These are phyloP conservation scores for Ectemnius cavifrons DNA, from an alignment of 2,888 invertebrate species.

Conservation along the genomic window DNA sequence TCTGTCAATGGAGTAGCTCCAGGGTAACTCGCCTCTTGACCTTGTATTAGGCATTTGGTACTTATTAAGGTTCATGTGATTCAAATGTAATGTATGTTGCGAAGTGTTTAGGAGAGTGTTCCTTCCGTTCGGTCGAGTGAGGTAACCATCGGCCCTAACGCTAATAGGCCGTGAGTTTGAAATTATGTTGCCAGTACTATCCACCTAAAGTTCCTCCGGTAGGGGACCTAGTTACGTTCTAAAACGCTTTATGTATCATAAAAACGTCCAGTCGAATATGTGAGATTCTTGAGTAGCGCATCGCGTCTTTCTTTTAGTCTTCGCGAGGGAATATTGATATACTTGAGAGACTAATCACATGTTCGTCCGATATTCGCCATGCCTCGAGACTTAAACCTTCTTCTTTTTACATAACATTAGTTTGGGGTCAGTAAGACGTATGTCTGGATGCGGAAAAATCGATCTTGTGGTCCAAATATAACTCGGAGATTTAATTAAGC, in stretches of 20 bases:
- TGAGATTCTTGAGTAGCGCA: background rate
- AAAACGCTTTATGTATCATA: background rate
- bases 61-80: slow-evolving; percentile 70
- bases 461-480: slow-evolving; percentile 58
- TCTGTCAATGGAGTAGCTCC: slow-evolving; percentile 63
- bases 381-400: slow-evolving; percentile 32
- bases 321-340: slow-evolving; percentile 1
- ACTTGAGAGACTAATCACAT: slow-evolving; percentile 20
- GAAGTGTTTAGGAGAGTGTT: slow-evolving; percentile 34
- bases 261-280: slow-evolving; percentile 1
- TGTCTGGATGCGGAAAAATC: slow-evolving; percentile 55
- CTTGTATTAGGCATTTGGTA: slow-evolving; percentile 73
- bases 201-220: background rate
- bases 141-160: slow-evolving; percentile 7
- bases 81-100: slow-evolving; percentile 42
- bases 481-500: slow-evolving; percentile 29
- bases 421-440: slow-evolving; percentile 51
- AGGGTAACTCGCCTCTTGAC: slow-evolving; percentile 70
- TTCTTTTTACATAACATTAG: slow-evolving; percentile 20
- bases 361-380: slow-evolving; percentile 43
- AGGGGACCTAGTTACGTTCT: background rate
- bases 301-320: slow-evolving; percentile 16
- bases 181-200: slow-evolving; percentile 11
- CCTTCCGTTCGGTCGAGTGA: slow-evolving; percentile 28
- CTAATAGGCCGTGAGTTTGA: slow-evolving; percentile 2